phyloP scores from a whole-genome alignment of 1,140 invertebrate genomes.

The Ceratosolen fusciceps region DNA sequence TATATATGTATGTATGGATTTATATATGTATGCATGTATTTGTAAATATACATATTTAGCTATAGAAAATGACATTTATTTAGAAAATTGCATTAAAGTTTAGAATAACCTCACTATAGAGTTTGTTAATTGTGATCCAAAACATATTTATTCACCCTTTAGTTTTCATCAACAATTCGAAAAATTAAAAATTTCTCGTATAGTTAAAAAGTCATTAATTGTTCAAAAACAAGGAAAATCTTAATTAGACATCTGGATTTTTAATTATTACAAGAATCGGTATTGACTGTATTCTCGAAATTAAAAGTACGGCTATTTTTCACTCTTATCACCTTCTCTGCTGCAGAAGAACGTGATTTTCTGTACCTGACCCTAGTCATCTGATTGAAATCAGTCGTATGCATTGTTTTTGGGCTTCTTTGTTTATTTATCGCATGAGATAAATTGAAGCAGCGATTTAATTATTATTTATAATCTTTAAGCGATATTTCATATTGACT shows the following conservation, averaged over 20 bases:
- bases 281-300: constrained; percentile 55
- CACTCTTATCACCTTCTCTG: constrained; percentile 17
- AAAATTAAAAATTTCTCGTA: constrained; percentile 9
- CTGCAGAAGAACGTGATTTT: constrained; percentile 45
- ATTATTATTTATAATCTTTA: too few species aligned
- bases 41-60: not conserved
- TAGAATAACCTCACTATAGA: not conserved
- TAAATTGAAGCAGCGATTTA: too few species aligned
- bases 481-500: too few species aligned
- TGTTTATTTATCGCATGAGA: too few species aligned
- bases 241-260: constrained; percentile 57
- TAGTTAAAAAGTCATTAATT: constrained; percentile 48
- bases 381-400: too few species aligned
- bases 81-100: not conserved
- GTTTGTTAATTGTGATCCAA: not conserved
- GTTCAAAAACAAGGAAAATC: constrained; percentile 56
- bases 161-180: constrained; percentile 1
- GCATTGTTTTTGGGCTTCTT: too few species aligned
- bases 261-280: constrained; percentile 59
- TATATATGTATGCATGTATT: constrained; percentile 3
- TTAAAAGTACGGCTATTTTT: constrained; percentile 47
- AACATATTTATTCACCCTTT: not conserved
- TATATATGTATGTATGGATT: too few species aligned
- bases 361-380: too few species aligned
- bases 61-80: not conserved